A percentile compares a stretch with the other conserved stretches of the same genome.
These are phyloP conservation scores for Eciton burchellii DNA, from an alignment of 1,140 invertebrate genomes.

Conservation along the genomic window DNA sequence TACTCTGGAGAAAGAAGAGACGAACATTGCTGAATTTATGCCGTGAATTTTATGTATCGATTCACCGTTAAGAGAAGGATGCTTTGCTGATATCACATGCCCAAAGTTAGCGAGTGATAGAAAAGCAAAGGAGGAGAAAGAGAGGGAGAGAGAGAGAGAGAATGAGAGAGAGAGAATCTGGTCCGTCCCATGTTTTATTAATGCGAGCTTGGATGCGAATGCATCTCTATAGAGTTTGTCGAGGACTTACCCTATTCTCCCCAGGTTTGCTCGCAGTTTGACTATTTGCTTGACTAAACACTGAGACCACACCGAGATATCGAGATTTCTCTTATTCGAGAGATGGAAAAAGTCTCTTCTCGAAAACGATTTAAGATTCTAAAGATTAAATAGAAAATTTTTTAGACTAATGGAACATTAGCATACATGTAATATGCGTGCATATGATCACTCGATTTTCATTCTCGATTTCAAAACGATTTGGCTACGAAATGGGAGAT, in stretches of 20 bases:
- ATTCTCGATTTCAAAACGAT: no score
- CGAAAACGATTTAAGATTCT: background rate
- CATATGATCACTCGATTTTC: no score
- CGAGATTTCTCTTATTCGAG: conserved; percentile 7
- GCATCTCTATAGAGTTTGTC: conserved; percentile 69
- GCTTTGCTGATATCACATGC: conserved; percentile 27
- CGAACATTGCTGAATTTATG: background rate
- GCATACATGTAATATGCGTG: no score
- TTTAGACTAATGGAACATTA: no score
- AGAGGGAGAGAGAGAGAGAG: background rate
- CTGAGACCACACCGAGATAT: conserved; percentile 24
- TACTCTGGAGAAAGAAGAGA: background rate
- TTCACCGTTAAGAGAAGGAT: background rate
- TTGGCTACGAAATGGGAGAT: no score
- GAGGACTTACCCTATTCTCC: conserved; percentile 68
- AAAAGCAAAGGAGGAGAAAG: background rate
- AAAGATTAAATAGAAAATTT: background rate
- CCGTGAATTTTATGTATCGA: conserved; percentile 9
- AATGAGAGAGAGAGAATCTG: conserved; percentile 9
- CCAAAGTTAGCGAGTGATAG: conserved; percentile 3
- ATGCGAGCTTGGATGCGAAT: conserved; percentile 78
- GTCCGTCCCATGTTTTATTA: conserved; percentile 74
- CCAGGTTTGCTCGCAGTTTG: conserved; percentile 76
- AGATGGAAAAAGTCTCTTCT: background rate
- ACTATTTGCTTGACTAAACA: conserved; percentile 76